Base-by-base conservation (phyloP, 2,113 vertebrate genomes). In the Kryptolebias marmoratus region DNA sequence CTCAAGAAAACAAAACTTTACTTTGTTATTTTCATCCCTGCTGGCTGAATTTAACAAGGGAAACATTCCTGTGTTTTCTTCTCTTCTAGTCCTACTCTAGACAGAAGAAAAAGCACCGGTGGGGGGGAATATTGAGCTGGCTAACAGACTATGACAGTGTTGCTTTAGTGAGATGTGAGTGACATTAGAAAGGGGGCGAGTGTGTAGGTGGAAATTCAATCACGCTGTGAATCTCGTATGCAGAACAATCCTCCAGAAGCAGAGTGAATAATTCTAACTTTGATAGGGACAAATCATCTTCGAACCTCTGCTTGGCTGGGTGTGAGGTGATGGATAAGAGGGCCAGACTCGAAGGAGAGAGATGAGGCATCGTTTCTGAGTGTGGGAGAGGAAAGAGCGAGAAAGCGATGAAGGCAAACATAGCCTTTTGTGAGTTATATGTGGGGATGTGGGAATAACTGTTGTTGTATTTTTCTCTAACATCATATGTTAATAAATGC, bases 181-280 rank as follows among this genome's bases (percentile, higher is more conserved):
- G 85, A 83, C 75, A 87, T 68, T 74, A 82, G 58, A 68, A 79
- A 77, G 50, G 53, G 83, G 64, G 73, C 16, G 59, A 74, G 76
- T 54, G 77, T 74, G 80, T 75, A 70, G 80, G 87, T 71, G 73
- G 62, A 57, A 83, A 87, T 75, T 75, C 82, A 85, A 71, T 86
- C 75, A 56, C 2, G 58, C 61, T 49, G 71, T 61, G 67, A 75
- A 67, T 74, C 48, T 78, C 45, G 52, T 67, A 83, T 82, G 83
- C 75, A 71, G 70, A 81, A 75, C 66, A 79, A 80, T 66, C 64
- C 48, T 49, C 62, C 70, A 68, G 79, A 79, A 15, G 11, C 49
- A 42, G 53, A 70, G 64, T 64, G 80, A 87, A 82, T 84, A 70
- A 86, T 64, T 75, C 44, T 6, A n/a, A 66, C 69, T 73, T 77